Evolutionary conservation across 2,888 invertebrate species (phyloP).

Genomic region (Cetonia aurata): DNA sequence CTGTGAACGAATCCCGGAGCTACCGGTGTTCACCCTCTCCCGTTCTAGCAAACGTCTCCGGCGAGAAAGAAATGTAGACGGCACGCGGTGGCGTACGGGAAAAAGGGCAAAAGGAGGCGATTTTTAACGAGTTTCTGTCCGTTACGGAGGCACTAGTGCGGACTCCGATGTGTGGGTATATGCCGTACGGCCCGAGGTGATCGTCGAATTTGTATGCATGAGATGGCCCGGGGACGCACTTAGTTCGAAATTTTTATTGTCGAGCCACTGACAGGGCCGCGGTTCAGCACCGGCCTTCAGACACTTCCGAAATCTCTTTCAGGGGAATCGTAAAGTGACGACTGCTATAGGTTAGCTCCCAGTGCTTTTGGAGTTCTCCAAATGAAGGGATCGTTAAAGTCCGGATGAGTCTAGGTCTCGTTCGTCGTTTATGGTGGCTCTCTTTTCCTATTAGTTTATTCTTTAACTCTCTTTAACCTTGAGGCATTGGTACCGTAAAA

Average conservation of each 20-base stretch:
- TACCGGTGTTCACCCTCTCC: conserved; percentile 45
- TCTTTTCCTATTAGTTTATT: conserved; percentile 17
- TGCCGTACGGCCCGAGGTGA: conserved; percentile 53
- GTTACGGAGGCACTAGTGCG: conserved; percentile 3
- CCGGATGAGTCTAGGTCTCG: not conserved
- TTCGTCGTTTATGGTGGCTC: conserved; percentile 27
- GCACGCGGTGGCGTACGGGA: conserved; percentile 48
- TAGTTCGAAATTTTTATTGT: conserved; percentile 59
- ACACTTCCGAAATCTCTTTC: conserved; percentile 47
- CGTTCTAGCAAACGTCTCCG: conserved; percentile 32
- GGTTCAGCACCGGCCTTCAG: conserved; percentile 49
- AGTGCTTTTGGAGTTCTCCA: conserved; percentile 7
- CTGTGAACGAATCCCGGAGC: conserved; percentile 35
- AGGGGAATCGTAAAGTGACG: conserved; percentile 42
- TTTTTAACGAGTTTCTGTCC: conserved; percentile 47
- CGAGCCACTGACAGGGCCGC: conserved; percentile 48
- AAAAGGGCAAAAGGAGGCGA: conserved; percentile 50
- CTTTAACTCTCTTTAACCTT: not conserved
- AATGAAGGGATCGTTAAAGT: conserved; percentile 8
- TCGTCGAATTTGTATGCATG: conserved; percentile 63
- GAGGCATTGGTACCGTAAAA: not conserved
- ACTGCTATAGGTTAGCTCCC: conserved; percentile 11
- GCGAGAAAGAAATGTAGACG: conserved; percentile 34
- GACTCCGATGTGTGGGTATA: conserved; percentile 32
- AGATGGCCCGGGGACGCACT: conserved; percentile 59